Percentiles rank a stretch among this genome's conserved stretches.
phyloP scores from a whole-genome alignment of 2,888 invertebrate genomes.

The Tryphoninae sp. region DNA sequence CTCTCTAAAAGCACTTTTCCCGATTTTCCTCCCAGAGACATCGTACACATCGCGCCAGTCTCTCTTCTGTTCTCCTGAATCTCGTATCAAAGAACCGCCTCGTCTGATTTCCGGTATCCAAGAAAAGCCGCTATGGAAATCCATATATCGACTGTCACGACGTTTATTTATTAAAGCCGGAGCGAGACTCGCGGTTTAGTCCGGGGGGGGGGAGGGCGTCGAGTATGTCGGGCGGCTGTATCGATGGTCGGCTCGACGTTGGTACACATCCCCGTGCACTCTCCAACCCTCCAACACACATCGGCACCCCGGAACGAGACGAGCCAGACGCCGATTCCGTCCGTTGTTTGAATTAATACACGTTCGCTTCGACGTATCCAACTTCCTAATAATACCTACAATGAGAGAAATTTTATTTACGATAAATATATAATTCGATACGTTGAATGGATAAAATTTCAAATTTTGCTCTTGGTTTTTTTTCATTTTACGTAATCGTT shows the following conservation, averaged over 20 bases:
- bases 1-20: not conserved
- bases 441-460: too few species aligned
- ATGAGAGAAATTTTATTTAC: too few species aligned
- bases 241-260: too few species aligned
- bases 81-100: slow-evolving; percentile 52
- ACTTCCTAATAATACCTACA: too few species aligned
- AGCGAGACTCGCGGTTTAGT: slow-evolving; percentile 36
- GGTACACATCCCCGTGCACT: not conserved
- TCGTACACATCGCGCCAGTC: not conserved
- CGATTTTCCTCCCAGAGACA: not conserved
- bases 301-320: not conserved
- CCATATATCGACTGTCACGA: slow-evolving; percentile 64
- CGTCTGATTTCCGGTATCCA: slow-evolving; percentile 56
- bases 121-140: slow-evolving; percentile 53
- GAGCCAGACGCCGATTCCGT: not conserved
- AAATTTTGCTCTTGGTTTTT: too few species aligned
- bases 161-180: slow-evolving; percentile 64
- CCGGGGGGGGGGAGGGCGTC: slow-evolving; percentile 5
- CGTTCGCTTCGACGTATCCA: too few species aligned
- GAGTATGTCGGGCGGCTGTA: not conserved
- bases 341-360: slow-evolving; percentile 6
- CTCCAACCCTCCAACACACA: not conserved
- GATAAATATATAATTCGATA: too few species aligned
- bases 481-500: too few species aligned
- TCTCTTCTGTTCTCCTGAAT: slow-evolving; percentile 22